phyloP scores from a whole-genome alignment of 2,113 vertebrate species.

The Lagopus muta region DNA sequence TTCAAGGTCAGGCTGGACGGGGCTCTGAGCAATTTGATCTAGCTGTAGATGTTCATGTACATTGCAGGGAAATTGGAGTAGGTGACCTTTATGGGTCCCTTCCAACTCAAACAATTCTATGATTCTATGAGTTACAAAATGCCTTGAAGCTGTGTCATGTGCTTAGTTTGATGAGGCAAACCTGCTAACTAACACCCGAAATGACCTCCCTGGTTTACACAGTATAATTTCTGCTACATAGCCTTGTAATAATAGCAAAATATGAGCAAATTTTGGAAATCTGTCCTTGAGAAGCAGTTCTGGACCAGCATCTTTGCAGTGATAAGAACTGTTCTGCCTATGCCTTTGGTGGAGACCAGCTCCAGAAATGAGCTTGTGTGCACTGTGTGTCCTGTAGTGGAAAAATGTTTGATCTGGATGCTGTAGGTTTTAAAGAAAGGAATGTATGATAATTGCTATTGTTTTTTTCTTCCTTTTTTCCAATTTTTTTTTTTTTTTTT shows the following conservation, averaged over 20 bases:
- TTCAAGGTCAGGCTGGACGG: too few relatives aligned
- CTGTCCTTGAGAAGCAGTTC: neutral
- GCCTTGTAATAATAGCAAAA: neutral
- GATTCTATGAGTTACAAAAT: neutral
- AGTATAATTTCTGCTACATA: neutral
- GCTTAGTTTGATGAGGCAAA: neutral
- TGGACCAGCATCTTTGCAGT: neutral
- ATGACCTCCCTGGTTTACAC: neutral
- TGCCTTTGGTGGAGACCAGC: neutral
- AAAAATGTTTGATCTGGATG: neutral
- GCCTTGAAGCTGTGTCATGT: neutral
- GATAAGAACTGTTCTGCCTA: neutral
- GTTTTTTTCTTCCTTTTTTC: too few relatives aligned
- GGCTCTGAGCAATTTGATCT: too few relatives aligned
- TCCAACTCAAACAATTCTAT: too few relatives aligned
- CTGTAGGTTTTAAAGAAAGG: neutral
- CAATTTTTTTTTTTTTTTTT: neutral
- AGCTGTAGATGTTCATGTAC: too few relatives aligned
- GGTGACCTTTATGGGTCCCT: too few relatives aligned
- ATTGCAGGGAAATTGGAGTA: too few relatives aligned
- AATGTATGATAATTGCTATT: neutral
- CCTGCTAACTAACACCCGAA: neutral
- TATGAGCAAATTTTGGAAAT: neutral
- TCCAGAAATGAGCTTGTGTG: neutral
- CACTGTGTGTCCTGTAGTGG: neutral